Base-by-base conservation (phyloP, 2,888 invertebrate species). In the Pediacus dermestoides region DNA sequence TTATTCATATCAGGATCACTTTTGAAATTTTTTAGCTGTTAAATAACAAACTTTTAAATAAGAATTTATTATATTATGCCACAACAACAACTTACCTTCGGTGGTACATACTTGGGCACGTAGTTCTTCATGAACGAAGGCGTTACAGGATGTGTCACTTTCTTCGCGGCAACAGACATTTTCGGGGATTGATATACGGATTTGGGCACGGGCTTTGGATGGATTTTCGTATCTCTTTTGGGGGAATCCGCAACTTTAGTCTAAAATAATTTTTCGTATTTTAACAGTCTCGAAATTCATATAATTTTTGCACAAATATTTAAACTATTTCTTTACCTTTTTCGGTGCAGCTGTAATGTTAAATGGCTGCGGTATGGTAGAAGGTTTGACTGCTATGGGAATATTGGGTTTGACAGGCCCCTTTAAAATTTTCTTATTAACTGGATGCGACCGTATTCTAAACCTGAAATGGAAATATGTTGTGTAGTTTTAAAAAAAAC, bases 361-460 rank as follows among this genome's bases (percentile, higher is more conserved):
- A 48, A 82, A 84, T 10, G 82, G 82, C 53, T 80, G 75, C 1
- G 78, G 74, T 9, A 76, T 52, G 1, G 84, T 85, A 0, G 61
- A 21, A 1, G 76, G 73, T 52, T 80, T 82, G 1, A 76, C 68
- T 30, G 73, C 70, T 2, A 74, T 4, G 6, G 4, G 25, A n/a
- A n/a, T n/a, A 34, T 21, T n/a, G 74, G 69, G 4, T 39, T 70
- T 70, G 8, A 72, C 58, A 0, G 74, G 70, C 1, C 74, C 76
- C 44, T 73, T 70, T 18, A 82, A 64, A 2, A 82, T 74, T 42
- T 74, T 76, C 48, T 73, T 73, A 34, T 77, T 80, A 30, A 85
- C 66, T 2, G 83, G 82, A 37, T 78, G 72, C 0, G 85, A 81
- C 64, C 81, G 83, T 15, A 85, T 77, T 63, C 79, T 77, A 57